Evolutionary conservation across 1,140 invertebrate genomes (phyloP).

Genomic region (Saccostrea glomerata): DNA sequence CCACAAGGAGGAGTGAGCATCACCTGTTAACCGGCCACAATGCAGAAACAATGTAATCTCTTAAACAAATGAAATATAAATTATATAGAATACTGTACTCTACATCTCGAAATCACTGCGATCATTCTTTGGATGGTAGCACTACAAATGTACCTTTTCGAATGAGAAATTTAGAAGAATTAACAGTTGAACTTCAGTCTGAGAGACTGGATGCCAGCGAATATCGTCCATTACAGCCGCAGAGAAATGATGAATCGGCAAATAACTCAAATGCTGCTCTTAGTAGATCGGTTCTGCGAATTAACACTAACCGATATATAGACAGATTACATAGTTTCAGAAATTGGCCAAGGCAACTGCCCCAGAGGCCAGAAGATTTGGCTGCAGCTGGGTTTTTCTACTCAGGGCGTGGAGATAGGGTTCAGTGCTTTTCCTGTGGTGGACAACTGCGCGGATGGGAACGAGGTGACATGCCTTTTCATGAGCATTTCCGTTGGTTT

Average conservation of each 20-base stretch:
- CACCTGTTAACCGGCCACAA: too few relatives aligned
- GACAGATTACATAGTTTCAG: not conserved
- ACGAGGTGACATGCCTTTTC: not conserved
- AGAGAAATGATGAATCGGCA: not conserved
- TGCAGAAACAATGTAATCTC: too few relatives aligned
- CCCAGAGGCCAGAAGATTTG: not conserved
- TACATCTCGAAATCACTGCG: not conserved
- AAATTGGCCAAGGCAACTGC: not conserved
- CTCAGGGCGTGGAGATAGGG: constrained; percentile 22
- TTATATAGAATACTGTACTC: too few relatives aligned
- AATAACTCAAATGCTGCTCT: not conserved
- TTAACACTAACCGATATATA: not conserved
- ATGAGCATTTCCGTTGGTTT: not conserved
- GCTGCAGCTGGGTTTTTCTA: constrained; percentile 45
- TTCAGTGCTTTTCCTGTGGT: constrained; percentile 36
- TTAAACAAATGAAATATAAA: too few relatives aligned
- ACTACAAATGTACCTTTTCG: not conserved
- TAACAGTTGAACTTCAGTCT: too few relatives aligned
- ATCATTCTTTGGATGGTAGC: not conserved
- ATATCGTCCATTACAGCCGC: too few relatives aligned
- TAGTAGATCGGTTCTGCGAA: not conserved
- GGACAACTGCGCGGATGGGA: constrained; percentile 2
- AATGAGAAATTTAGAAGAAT: not conserved
- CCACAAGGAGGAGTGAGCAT: too few relatives aligned
- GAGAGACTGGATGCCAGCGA: not conserved